These are phyloP conservation scores for Schizopygopsis malacanthus DNA, from an alignment of 2,797 vertebrate species.

Conservation along the genomic window DNA sequence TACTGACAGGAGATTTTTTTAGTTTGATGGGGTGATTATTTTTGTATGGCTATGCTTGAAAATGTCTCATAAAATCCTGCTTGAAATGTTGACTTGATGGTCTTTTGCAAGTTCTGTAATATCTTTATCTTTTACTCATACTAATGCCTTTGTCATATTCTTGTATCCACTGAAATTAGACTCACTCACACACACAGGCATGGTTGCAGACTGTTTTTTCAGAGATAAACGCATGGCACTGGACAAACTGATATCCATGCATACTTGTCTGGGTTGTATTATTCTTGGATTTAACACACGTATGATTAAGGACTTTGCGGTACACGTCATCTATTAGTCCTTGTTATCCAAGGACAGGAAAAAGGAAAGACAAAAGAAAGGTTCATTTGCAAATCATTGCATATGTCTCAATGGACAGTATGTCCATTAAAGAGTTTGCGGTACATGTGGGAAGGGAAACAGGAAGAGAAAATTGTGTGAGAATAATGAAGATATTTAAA, in stretches of 20 bases:
- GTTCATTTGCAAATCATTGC: background rate
- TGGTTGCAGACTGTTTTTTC: slow-evolving; percentile 56
- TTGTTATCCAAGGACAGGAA: slow-evolving; percentile 47
- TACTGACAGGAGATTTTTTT: background rate
- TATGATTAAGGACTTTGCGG: slow-evolving; percentile 36
- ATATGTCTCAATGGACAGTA: slow-evolving; percentile 10
- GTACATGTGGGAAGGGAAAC: too few relatives aligned
- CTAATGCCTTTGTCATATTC: background rate
- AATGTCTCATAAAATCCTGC: background rate
- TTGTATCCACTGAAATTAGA: slow-evolving; percentile 17
- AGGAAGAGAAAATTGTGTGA: background rate
- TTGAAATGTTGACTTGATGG: background rate
- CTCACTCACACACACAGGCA: slow-evolving; percentile 28
- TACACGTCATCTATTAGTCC: slow-evolving; percentile 28
- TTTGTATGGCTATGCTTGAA: background rate
- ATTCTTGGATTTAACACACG: slow-evolving; percentile 33
- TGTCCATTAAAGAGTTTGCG: background rate
- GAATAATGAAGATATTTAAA: background rate
- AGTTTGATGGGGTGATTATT: background rate
- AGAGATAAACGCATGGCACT: slow-evolving; percentile 66
- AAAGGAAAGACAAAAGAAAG: slow-evolving; percentile 25
- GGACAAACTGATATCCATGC: slow-evolving; percentile 53
- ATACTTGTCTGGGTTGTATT: slow-evolving; percentile 50
- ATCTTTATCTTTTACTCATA: background rate
- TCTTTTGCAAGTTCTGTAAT: background rate